Conservation (phyloP, 2,888 invertebrate species). For the Drosophila subsilvestris region DNA sequence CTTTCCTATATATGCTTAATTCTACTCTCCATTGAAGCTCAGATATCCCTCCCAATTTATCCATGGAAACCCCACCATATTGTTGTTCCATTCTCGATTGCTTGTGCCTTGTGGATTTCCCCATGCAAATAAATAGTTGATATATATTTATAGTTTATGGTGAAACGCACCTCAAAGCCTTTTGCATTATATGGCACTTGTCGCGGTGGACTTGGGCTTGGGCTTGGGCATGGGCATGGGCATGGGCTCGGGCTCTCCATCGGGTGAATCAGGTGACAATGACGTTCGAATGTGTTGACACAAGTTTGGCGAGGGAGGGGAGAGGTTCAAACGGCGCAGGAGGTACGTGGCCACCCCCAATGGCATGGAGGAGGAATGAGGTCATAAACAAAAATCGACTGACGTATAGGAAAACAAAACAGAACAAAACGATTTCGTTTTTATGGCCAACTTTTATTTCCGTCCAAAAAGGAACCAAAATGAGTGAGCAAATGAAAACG, state of each 20-base stretch:
- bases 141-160: constrained; percentile 2
- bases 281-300: constrained; percentile 70
- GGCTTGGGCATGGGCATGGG: not conserved
- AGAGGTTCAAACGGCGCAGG: too few relatives aligned
- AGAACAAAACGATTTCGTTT: constrained; percentile 19
- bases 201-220: not conserved
- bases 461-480: constrained; percentile 39
- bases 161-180: constrained; percentile 16
- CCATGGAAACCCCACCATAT: not conserved
- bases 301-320: constrained; percentile 25
- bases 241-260: not conserved
- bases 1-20: not conserved
- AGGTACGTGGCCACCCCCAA: not conserved
- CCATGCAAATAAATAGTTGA: not conserved
- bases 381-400: constrained; percentile 55
- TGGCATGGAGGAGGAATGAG: constrained; percentile 50
- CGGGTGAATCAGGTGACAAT: constrained; percentile 69
- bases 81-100: not conserved
- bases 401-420: constrained; percentile 51
- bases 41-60: not conserved
- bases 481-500: constrained; percentile 41
- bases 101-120: constrained; percentile 5
- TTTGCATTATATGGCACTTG: constrained; percentile 15
- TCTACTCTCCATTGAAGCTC: not conserved
- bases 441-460: constrained; percentile 65